A percentile compares a stretch with the other conserved stretches of the same genome.
phyloP scores from a whole-genome alignment of 2,888 invertebrate genomes.

The Linyphia triangularis region DNA sequence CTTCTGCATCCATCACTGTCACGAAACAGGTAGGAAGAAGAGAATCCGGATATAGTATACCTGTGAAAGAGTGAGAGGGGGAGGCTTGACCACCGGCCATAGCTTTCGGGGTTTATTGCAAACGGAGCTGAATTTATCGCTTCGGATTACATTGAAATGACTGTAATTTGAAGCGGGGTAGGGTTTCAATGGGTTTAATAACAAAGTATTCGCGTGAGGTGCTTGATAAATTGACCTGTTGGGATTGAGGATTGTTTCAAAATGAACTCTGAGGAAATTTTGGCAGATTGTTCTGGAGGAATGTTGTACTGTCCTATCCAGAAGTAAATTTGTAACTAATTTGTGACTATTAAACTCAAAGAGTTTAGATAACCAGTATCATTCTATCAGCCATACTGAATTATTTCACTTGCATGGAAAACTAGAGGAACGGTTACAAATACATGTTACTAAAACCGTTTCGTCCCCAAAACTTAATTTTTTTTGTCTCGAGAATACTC shows the following conservation, averaged over 20 bases:
- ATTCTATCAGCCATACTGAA: no score
- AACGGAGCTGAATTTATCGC: neutral
- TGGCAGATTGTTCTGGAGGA: no score
- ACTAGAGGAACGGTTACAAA: no score
- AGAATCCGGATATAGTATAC: constrained; percentile 57
- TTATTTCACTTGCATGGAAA: no score
- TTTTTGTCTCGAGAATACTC: no score
- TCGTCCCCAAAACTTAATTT: no score
- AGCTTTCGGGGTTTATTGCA: neutral
- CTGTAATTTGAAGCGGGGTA: neutral
- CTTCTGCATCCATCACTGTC: constrained; percentile 64
- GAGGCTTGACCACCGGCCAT: neutral
- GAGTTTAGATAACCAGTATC: no score
- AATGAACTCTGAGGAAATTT: no score
- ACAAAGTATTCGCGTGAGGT: neutral
- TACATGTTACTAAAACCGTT: no score
- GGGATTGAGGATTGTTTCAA: neutral
- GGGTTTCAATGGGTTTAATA: constrained; percentile 3
- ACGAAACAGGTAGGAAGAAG: constrained; percentile 37
- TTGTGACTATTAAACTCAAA: no score
- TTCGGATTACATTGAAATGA: neutral
- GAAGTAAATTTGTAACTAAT: no score
- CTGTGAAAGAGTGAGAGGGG: neutral
- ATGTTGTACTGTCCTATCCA: no score
- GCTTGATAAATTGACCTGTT: neutral